A percentile compares a stretch with the other conserved stretches of the same genome.
Conservation (phyloP, 2,888 invertebrate species). For the Lasius platythorax region DNA sequence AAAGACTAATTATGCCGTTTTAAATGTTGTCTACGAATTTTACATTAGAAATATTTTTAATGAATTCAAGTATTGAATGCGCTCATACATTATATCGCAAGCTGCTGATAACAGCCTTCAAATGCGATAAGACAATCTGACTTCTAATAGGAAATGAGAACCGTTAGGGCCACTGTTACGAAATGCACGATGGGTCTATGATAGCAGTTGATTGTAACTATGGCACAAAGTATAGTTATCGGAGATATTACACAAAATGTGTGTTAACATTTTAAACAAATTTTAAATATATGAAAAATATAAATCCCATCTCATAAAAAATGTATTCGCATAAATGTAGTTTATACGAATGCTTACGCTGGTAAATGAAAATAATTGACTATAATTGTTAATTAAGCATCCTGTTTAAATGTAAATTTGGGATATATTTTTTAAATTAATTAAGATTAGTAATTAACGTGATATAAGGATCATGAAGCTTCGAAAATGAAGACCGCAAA, state of each 20-base stretch:
- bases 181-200: not conserved
- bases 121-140: constrained; percentile 15
- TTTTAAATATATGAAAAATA: too few relatives aligned
- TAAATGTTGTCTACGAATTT: not conserved
- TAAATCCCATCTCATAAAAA: not conserved
- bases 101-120: not conserved
- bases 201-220: not conserved
- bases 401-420: not conserved
- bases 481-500: not conserved
- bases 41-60: not conserved
- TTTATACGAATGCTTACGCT: not conserved
- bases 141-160: not conserved
- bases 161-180: not conserved
- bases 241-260: not conserved
- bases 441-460: constrained; percentile 3
- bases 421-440: not conserved
- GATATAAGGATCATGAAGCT: not conserved
- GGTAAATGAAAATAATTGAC: not conserved
- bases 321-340: constrained; percentile 4
- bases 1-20: not conserved
- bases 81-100: not conserved
- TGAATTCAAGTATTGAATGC: not conserved
- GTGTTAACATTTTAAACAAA: not conserved
- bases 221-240: not conserved
- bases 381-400: not conserved